Evolutionary conservation across 2,113 vertebrate species (phyloP).

Genomic region (Prietella phreatophila): DNA sequence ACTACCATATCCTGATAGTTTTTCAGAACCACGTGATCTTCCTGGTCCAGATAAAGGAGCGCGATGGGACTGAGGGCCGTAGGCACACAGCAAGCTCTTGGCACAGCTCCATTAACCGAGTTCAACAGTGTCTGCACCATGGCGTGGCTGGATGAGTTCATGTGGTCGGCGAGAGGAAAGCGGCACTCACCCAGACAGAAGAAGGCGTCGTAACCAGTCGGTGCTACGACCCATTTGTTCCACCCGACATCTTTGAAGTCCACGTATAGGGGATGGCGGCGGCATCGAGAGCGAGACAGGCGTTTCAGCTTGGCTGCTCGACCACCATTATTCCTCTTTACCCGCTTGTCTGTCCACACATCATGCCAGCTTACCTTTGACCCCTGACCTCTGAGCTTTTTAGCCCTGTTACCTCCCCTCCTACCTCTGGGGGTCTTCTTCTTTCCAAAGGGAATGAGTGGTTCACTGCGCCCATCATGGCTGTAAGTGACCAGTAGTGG

Average conservation of each 20-base stretch:
- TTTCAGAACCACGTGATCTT: conserved; percentile 79
- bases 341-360: conserved; percentile 65
- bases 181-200: conserved; percentile 81
- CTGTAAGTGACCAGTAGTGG: conserved; percentile 79
- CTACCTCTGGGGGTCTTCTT: conserved; percentile 58
- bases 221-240: conserved; percentile 82
- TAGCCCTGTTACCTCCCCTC: conserved; percentile 56
- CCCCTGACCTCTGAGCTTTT: conserved; percentile 51
- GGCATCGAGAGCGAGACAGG: conserved; percentile 71
- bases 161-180: conserved; percentile 80
- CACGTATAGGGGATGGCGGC: conserved; percentile 77
- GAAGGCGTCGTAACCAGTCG: conserved; percentile 79
- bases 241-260: conserved; percentile 81
- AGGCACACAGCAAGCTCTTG: conserved; percentile 77
- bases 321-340: conserved; percentile 70
- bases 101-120: conserved; percentile 77
- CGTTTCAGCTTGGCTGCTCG: conserved; percentile 72
- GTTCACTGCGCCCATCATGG: conserved; percentile 73
- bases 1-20: conserved; percentile 85
- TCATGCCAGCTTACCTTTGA: conserved; percentile 49
- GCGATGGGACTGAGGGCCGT: conserved; percentile 79
- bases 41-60: conserved; percentile 78
- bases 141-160: conserved; percentile 83
- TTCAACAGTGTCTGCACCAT: conserved; percentile 83
- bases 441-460: conserved; percentile 66